A percentile compares a stretch with the other conserved stretches of the same genome.
phyloP scores from a whole-genome alignment of 2,888 invertebrate genomes.

The Netelia virgata region DNA sequence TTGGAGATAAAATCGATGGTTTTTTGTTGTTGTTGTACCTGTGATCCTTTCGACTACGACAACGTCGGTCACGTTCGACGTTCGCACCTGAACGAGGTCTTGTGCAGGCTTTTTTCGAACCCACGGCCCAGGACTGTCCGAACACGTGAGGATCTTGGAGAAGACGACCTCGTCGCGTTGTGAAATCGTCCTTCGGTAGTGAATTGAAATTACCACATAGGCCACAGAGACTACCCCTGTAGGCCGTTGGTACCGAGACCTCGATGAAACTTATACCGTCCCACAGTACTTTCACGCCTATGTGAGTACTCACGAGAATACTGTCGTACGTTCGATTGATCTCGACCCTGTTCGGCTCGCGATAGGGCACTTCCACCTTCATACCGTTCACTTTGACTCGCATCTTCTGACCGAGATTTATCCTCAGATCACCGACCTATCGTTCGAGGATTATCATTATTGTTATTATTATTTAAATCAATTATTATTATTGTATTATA shows the following conservation, averaged over 20 bases:
- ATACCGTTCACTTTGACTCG: constrained; percentile 94
- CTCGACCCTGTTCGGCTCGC: constrained; percentile 86
- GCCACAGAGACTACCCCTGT: constrained; percentile 93
- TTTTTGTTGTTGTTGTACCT: constrained; percentile 75
- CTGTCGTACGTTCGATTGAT: constrained; percentile 89
- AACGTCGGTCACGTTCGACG: constrained; percentile 82
- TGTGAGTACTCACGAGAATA: constrained; percentile 88
- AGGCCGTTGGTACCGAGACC: constrained; percentile 90
- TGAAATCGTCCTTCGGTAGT: constrained; percentile 93
- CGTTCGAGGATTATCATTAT: constrained; percentile 35
- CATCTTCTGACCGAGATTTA: constrained; percentile 94
- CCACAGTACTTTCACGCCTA: constrained; percentile 95
- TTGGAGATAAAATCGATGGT: constrained; percentile 80
- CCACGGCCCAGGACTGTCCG: constrained; percentile 96
- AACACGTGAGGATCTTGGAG: constrained; percentile 90
- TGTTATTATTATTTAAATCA: constrained; percentile 10
- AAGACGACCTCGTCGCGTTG: constrained; percentile 89
- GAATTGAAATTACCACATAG: constrained; percentile 98
- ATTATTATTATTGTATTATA: not conserved
- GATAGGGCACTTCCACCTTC: constrained; percentile 90
- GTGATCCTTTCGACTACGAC: constrained; percentile 82
- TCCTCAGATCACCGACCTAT: constrained; percentile 89
- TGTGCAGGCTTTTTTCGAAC: constrained; percentile 90
- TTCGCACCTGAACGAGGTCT: constrained; percentile 85
- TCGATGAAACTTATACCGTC: constrained; percentile 97